phyloP scores from a whole-genome alignment of 2,113 vertebrate species.

The Neogale vison region DNA sequence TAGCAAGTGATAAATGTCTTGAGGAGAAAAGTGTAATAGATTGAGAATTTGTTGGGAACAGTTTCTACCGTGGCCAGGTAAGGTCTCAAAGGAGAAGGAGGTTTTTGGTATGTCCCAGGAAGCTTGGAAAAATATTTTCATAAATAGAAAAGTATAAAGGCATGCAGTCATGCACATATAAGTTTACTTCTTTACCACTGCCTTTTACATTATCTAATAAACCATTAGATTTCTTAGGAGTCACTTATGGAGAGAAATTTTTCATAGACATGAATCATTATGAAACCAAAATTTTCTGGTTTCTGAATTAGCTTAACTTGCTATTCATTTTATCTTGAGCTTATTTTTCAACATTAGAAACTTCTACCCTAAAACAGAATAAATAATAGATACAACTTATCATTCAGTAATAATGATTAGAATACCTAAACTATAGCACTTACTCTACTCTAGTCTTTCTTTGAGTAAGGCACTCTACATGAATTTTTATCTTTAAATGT shows the following conservation, averaged over 20 bases:
- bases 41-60: neutral
- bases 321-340: neutral
- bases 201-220: neutral
- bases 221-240: neutral
- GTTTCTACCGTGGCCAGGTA: neutral
- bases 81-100: neutral
- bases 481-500: neutral
- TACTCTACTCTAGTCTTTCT: neutral
- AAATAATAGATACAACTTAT: neutral
- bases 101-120: neutral
- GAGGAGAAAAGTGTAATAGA: neutral
- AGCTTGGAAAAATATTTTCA: neutral
- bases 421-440: neutral
- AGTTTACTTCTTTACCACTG: neutral
- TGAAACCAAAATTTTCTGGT: neutral
- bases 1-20: neutral
- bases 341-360: neutral
- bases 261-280: neutral
- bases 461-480: neutral
- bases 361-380: neutral
- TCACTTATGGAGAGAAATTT: neutral
- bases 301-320: neutral
- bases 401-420: neutral
- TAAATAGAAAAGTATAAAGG: neutral
- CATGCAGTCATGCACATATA: neutral